Base-by-base conservation (phyloP, 2,797 vertebrate genomes). In the Tragopan temminckii region DNA sequence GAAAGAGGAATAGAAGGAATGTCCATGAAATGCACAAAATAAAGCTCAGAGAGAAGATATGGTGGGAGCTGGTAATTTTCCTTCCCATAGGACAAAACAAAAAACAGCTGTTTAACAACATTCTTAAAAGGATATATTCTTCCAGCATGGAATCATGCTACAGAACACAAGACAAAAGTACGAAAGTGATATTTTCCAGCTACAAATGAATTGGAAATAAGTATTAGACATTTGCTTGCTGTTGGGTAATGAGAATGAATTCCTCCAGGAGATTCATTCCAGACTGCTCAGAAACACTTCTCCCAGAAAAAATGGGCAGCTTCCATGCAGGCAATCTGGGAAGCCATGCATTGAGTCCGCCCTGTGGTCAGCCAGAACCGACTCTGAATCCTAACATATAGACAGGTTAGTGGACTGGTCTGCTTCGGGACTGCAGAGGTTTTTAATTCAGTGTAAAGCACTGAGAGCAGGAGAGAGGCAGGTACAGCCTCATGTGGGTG, bases 401-500 rank as follows among this genome's bases (percentile, higher is more conserved):
- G 42, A 35, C 20, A 0, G 1, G 40, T 31, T 13, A 9, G n/a
- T 0, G 1, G 20, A 11, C 1, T 1, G 9, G 24, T 66, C 57
- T 63, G 42, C 71, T 46, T n/a, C 27, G n/a, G 29, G 20, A 19
- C 46, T 35, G 36, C 59, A 58, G 45, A 7, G 27, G 62, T 33
- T 42, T 43, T 40, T 13, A 38, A 81, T 35, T 4, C 38, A 21
- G 9, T 8, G 17, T 21, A 70, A 85, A 69, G 1, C 19, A 18
- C 48, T 57, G 48, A 68, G 17, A 0, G 1, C 18, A 31, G 27
- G 58, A 46, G 5, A 40, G 13, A 46, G 11, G 24, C n/a, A 68
- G 0, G 0, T 43, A 52, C 38, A 86, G 43, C 27, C 72, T 53
- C 23, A 18, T 9, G 5, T 1, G 0, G 52, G 0, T 5, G 5